phyloP scores from a whole-genome alignment of 2,113 vertebrate species.

The Centropristis striata region DNA sequence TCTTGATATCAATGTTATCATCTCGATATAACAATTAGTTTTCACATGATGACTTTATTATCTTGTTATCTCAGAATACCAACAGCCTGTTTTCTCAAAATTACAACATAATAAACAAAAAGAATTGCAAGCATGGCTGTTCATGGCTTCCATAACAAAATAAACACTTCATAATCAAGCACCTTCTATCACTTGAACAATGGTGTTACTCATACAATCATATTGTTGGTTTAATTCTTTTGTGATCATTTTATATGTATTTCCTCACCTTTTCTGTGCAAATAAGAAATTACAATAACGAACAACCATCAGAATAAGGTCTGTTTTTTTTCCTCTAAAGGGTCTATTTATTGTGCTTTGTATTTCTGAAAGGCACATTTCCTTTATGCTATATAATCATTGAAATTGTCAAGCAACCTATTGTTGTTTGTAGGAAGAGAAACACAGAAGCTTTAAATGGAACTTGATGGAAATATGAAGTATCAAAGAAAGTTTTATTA shows the following conservation, averaged over 20 bases:
- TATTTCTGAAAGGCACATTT: slow-evolving; percentile 13
- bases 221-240: slow-evolving; percentile 8
- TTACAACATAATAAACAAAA: too few species aligned
- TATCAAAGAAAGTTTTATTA: not conserved
- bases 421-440: slow-evolving; percentile 8
- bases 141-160: too few species aligned
- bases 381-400: slow-evolving; percentile 24
- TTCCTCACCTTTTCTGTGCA: slow-evolving; percentile 6
- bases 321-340: not conserved
- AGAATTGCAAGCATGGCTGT: too few species aligned
- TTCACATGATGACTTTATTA: too few species aligned
- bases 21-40: too few species aligned
- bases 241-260: slow-evolving; percentile 23
- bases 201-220: not conserved
- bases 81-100: too few species aligned
- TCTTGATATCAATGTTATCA: too few species aligned
- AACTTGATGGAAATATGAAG: slow-evolving; percentile 1
- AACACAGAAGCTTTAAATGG: not conserved
- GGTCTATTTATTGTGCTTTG: not conserved
- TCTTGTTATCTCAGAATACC: too few species aligned
- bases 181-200: slow-evolving; percentile 12
- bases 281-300: slow-evolving; percentile 42
- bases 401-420: slow-evolving; percentile 25
- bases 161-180: not conserved
- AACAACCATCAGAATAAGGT: slow-evolving; percentile 20